Percentiles rank a stretch among this genome's conserved stretches.
Evolutionary conservation across 2,797 vertebrate species (phyloP).

Genomic region (Saxicola maurus): DNA sequence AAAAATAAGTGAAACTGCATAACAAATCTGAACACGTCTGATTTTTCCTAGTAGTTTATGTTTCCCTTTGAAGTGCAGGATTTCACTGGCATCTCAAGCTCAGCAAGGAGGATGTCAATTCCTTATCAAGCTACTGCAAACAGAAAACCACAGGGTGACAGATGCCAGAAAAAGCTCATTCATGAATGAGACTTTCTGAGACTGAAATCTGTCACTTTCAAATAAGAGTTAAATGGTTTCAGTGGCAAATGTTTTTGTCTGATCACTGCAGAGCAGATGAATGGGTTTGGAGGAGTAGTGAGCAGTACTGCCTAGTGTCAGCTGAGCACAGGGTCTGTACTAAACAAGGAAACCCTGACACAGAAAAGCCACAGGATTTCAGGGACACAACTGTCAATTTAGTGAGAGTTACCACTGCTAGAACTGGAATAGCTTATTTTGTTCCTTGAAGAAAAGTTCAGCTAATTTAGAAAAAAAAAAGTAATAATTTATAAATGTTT

Average conservation of each 20-base stretch:
- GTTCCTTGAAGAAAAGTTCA: neutral
- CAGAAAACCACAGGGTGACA: neutral
- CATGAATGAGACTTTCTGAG: neutral
- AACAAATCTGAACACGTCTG: neutral
- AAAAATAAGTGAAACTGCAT: neutral
- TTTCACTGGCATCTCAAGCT: neutral
- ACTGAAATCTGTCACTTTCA: neutral
- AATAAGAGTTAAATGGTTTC: neutral
- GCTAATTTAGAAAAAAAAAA: neutral
- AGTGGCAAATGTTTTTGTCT: neutral
- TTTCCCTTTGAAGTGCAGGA: neutral
- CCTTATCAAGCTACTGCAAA: neutral
- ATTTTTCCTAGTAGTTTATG: neutral
- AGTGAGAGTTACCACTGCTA: neutral
- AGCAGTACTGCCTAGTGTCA: neutral
- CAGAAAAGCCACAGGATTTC: neutral
- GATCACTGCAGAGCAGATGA: neutral
- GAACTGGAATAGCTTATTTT: neutral
- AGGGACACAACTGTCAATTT: neutral
- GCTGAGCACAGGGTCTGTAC: neutral
- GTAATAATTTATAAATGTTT: neutral
- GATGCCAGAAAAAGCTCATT: neutral
- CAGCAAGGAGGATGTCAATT: neutral
- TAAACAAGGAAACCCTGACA: neutral
- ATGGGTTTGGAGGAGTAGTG: neutral